Base-by-base conservation (phyloP, 2,113 vertebrate genomes). In the Colossoma macropomum region DNA sequence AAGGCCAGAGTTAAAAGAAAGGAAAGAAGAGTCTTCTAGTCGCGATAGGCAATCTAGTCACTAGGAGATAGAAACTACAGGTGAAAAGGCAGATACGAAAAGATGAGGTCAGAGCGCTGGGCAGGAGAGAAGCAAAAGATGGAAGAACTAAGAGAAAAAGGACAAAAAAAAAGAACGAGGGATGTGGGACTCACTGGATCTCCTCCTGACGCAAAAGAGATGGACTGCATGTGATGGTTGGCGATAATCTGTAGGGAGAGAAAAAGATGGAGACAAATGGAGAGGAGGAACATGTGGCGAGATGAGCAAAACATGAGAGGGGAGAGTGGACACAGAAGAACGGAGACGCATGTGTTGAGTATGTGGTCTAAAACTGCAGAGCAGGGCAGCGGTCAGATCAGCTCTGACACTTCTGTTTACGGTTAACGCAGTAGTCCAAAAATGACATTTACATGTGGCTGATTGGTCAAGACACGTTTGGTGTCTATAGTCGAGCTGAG, bases 211-310 rank as follows among this genome's bases (percentile, higher is more conserved):
- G 98, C 98, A 87, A 99, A 99, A 86, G 98, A 99, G 92, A 99
- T 99, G 75, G 98, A 99, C 89, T 98, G 97, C 97, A 99, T 99
- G 84, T 99, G 98, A 92, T 99, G 98, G 88, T 99, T 99, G 83
- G 98, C 97, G 92, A 99, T 99, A 88, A 98, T 99, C 98, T 99
- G 94, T 89, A 83, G 34, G 54, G 56, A 77, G 23, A 84, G 79
- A 84, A 48, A 59, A 50, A 80, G 38, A 38, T 56, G 59, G 12
- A 80, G 81, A 82, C 50, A 41, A 62, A 74, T 60, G 62, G 70
- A 84, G 78, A 72, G 59, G 32, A 68, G 75, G n/a, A 63, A 59
- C 38, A 80, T 76, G 27, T 59, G 48, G 65, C 12, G 76, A 41
- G 48, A 80, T n/a, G 50, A 71, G 34, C 28, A 16, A 30, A 7